phyloP scores from a whole-genome alignment of 1,140 invertebrate species.

The Hormaphis cornu region DNA sequence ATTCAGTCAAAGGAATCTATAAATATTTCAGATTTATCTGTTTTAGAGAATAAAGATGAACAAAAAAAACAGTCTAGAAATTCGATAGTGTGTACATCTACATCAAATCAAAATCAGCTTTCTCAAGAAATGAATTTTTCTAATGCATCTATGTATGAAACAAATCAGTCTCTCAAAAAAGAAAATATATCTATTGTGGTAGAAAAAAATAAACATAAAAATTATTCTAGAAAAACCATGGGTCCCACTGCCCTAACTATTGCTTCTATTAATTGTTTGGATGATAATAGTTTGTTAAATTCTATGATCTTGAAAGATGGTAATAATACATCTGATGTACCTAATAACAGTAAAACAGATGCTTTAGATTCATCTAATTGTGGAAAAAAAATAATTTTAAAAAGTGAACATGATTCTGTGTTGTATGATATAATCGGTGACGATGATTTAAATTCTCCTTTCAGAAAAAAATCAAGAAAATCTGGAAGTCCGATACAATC shows the following conservation, averaged over 20 bases:
- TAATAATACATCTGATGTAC: background rate
- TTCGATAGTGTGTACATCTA: background rate
- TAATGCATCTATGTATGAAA: background rate
- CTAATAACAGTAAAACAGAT: background rate
- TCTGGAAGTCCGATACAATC: background rate
- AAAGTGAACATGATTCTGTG: background rate
- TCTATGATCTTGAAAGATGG: background rate
- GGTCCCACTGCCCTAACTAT: background rate
- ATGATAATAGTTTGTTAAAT: background rate
- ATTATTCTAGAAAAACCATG: background rate
- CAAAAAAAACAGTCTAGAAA: background rate
- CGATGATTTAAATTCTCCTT: constrained; percentile 8
- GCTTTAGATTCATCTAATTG: background rate
- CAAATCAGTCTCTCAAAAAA: background rate
- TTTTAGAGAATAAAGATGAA: background rate
- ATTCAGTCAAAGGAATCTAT: background rate
- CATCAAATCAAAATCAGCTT: background rate
- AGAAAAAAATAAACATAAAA: background rate
- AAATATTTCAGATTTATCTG: background rate
- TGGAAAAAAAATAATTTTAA: background rate
- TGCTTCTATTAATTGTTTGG: background rate
- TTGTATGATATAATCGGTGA: background rate
- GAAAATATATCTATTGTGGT: background rate
- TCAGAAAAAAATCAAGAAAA: constrained; percentile 8
- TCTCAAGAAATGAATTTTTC: background rate